These are phyloP conservation scores for Papilio dardanus DNA, from an alignment of 1,140 invertebrate genomes.

Conservation along the genomic window DNA sequence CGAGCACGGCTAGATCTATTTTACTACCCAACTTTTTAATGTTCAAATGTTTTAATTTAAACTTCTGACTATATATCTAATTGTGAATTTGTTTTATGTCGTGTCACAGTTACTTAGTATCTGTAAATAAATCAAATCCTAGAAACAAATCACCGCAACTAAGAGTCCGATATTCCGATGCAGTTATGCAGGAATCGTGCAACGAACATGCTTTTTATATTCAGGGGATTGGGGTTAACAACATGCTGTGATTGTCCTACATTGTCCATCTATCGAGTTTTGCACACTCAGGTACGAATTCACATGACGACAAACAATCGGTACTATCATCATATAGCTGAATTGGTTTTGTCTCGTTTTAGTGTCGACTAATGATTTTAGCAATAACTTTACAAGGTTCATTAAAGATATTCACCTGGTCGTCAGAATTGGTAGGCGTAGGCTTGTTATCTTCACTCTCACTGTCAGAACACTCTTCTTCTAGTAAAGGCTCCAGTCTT, in stretches of 20 bases:
- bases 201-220: constrained; percentile 56
- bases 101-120: constrained; percentile 15
- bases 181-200: constrained; percentile 54
- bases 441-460: constrained; percentile 78
- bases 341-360: background rate
- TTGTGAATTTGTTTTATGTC: background rate
- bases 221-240: constrained; percentile 20
- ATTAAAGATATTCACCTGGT: constrained; percentile 82
- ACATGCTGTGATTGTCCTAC: constrained; percentile 26
- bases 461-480: constrained; percentile 85
- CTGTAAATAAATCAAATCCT: constrained; percentile 5
- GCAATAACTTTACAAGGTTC: constrained; percentile 27
- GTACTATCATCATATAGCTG: background rate
- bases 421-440: constrained; percentile 78
- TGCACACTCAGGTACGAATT: constrained; percentile 18
- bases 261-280: constrained; percentile 13
- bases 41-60: background rate
- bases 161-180: constrained; percentile 19
- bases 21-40: background rate
- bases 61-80: background rate
- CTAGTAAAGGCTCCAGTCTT: constrained; percentile 86
- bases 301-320: background rate
- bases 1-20: background rate
- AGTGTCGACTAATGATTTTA: constrained; percentile 16
- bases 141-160: constrained; percentile 32